Base-by-base conservation (phyloP, 2,888 invertebrate genomes). In the Pasiphila rectangulata region DNA sequence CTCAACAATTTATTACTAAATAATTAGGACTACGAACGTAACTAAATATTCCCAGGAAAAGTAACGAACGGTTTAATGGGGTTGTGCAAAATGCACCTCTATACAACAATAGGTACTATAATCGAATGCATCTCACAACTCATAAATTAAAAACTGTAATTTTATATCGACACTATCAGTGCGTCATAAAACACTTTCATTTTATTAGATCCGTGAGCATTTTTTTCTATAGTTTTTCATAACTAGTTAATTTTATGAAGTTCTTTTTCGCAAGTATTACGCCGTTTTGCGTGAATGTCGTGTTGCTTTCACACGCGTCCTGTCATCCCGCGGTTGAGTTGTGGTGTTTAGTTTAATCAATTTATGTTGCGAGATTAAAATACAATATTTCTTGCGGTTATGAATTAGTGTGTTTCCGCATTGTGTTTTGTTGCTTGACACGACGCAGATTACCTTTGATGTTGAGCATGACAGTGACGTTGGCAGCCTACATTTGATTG, bases 311-410 rank as follows among this genome's bases (percentile, higher is more conserved):
- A 9, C 41, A 25, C 47, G 37, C 25, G 19, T 34, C 21, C 41
- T 47, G 42, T 25, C 42, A 34, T 34, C 34, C 32, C 30, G 42
- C 24, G 47, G 47, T 32, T 37, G 23, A 16, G 4, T 25, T 30
- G 46, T 10, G 41, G 41, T 47, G 37, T n/a, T 30, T n/a, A n/a
- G 2, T n/a, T 12, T 36, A 21, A 42, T 47, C 36, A 47, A 47
- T 37, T 37, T 25, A 13, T 13, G 16, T 17, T 41, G 42, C 40
- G 25, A 23, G 30, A 42, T 41, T 47, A 37, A 13, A 47, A 42
- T 38, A 15, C 37, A 37, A 44, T 37, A 38, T 47, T 19, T 41
- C n/a, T 38, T 37, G 47, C 13, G 47, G 47, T 29, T 42, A n/a
- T 36, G 23, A 36, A 47, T 41, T 47, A 21, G 3, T 19, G 13